phyloP scores from a whole-genome alignment of 2,797 vertebrate genomes.

The Salarias fasciatus region DNA sequence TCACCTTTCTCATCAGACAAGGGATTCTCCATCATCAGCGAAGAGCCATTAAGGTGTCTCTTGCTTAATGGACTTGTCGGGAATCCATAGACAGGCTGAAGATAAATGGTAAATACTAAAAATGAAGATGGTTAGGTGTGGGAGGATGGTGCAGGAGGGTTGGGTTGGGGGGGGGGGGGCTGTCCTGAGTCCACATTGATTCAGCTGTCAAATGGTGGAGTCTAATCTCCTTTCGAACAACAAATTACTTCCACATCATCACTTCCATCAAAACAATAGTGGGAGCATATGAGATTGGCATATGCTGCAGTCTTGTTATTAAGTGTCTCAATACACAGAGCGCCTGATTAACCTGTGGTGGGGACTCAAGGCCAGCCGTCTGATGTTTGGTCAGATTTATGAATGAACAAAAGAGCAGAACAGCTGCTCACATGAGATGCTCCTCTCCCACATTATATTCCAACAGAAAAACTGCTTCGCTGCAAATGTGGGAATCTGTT shows the following conservation, averaged over 20 bases:
- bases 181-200: conserved; percentile 77
- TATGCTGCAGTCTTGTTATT: conserved; percentile 39
- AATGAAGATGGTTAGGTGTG: conserved; percentile 76
- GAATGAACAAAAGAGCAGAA: conserved; percentile 38
- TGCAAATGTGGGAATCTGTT: conserved; percentile 46
- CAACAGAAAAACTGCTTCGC: conserved; percentile 50
- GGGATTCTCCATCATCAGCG: conserved; percentile 81
- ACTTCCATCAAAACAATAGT: conserved; percentile 67
- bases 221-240: conserved; percentile 73
- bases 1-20: conserved; percentile 74
- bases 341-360: conserved; percentile 22
- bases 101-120: conserved; percentile 83
- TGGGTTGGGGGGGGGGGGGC: too few species aligned
- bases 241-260: conserved; percentile 72
- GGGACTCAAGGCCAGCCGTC: conserved; percentile 29
- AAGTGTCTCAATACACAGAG: conserved; percentile 31
- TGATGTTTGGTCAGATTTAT: conserved; percentile 48
- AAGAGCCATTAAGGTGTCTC: conserved; percentile 80
- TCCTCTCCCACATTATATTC: conserved; percentile 52
- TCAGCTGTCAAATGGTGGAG: conserved; percentile 73
- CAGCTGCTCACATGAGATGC: conserved; percentile 17
- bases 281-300: conserved; percentile 36
- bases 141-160: conserved; percentile 56
- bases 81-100: conserved; percentile 78
- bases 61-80: conserved; percentile 84